phyloP scores from a whole-genome alignment of 2,888 invertebrate genomes.

The Leptinotarsa rubiginosa region DNA sequence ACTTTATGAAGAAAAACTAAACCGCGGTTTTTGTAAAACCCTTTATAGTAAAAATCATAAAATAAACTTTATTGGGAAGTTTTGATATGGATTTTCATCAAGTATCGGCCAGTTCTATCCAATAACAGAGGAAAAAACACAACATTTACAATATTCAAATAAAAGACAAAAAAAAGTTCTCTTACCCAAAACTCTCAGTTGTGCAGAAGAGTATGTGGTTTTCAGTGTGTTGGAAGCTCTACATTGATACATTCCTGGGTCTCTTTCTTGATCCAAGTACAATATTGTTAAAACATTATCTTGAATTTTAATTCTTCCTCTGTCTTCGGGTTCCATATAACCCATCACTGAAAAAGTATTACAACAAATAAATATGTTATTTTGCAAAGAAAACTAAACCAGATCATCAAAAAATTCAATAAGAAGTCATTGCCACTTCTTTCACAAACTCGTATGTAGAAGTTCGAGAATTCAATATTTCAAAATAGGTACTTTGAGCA shows the following conservation, averaged over 20 bases:
- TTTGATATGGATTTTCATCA: no score
- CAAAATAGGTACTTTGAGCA: no score
- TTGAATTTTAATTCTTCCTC: slow-evolving; percentile 83
- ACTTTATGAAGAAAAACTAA: no score
- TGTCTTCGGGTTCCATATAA: slow-evolving; percentile 74
- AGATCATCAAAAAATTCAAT: not conserved
- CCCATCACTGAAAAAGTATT: slow-evolving; percentile 63
- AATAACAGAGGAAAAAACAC: no score
- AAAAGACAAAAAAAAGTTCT: slow-evolving; percentile 34
- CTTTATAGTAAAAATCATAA: no score
- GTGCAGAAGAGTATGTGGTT: slow-evolving; percentile 87
- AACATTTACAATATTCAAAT: no score
- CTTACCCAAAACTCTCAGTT: slow-evolving; percentile 87
- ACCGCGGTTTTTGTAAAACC: no score
- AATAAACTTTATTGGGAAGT: no score
- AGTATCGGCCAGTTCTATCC: no score
- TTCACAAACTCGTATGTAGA: no score
- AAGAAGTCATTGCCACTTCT: not conserved
- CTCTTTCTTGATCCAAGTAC: slow-evolving; percentile 79
- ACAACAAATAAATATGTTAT: slow-evolving; percentile 11
- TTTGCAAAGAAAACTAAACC: not conserved
- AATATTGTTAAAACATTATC: slow-evolving; percentile 87
- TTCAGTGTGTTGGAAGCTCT: slow-evolving; percentile 89
- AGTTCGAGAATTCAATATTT: no score
- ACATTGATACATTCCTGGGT: slow-evolving; percentile 96